Evolutionary conservation across 1,140 invertebrate genomes (phyloP).

Genomic region (Laupala kohalensis): DNA sequence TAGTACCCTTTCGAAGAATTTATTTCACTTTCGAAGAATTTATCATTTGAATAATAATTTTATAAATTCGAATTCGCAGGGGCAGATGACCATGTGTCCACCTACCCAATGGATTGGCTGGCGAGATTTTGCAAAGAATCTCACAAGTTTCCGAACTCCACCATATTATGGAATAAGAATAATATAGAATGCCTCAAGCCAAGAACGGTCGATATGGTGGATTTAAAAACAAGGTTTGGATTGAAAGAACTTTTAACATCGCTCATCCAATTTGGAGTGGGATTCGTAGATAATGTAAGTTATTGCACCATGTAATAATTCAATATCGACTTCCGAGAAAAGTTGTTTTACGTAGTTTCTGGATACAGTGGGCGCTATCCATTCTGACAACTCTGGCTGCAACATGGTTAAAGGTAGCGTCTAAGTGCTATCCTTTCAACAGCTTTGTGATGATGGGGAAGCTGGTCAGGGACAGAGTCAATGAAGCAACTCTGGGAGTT

Average conservation of each 20-base stretch:
- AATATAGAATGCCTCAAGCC: conserved; percentile 23
- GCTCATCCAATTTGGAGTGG: conserved; percentile 32
- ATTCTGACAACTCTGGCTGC: neutral
- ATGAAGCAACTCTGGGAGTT: too few species aligned
- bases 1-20: too few species aligned
- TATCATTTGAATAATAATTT: too few species aligned
- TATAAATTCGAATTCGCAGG: too few species aligned
- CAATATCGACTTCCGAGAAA: too few species aligned
- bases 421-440: neutral
- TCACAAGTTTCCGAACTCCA: conserved; percentile 15
- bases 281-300: conserved; percentile 31
- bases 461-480: neutral
- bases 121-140: conserved; percentile 24
- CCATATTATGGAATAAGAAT: conserved; percentile 27
- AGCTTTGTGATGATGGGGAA: neutral
- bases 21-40: too few species aligned
- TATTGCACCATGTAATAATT: too few species aligned
- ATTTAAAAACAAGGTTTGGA: too few species aligned
- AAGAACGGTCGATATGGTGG: conserved; percentile 22
- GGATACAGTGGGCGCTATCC: conserved; percentile 8
- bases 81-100: conserved; percentile 31
- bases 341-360: too few species aligned
- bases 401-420: neutral
- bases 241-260: conserved; percentile 28
- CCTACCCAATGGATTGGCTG: conserved; percentile 29